phyloP scores from a whole-genome alignment of 2,797 vertebrate species.

The Sparidentex hasta region DNA sequence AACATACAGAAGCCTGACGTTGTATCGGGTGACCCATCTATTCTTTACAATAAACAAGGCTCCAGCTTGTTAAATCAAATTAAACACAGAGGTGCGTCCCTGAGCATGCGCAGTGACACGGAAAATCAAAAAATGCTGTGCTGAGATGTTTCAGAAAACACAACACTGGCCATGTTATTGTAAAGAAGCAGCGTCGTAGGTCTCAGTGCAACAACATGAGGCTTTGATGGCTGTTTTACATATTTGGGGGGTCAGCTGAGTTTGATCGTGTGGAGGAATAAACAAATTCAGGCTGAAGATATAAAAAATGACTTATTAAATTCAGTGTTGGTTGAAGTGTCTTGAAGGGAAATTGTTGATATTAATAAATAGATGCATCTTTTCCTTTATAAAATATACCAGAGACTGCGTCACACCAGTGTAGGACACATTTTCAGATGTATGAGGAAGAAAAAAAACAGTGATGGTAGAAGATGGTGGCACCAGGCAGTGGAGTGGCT shows the following conservation, averaged over 20 bases:
- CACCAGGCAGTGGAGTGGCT: not conserved
- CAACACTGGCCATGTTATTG: not conserved
- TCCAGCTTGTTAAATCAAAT: not conserved
- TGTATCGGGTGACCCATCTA: not conserved
- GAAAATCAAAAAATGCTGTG: not conserved
- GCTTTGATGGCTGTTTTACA: not conserved
- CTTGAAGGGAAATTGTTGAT: not conserved
- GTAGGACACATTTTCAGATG: not conserved
- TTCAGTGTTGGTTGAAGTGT: conserved; percentile 7
- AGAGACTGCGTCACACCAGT: not conserved
- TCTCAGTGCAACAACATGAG: not conserved
- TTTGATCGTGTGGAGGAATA: not conserved
- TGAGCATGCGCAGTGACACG: not conserved
- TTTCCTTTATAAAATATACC: not conserved
- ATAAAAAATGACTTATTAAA: not conserved
- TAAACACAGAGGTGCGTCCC: not conserved
- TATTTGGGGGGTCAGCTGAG: not conserved
- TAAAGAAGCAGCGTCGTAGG: not conserved
- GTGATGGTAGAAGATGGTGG: not conserved
- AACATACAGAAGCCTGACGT: not conserved
- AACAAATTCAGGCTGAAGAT: not conserved
- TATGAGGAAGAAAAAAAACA: not conserved
- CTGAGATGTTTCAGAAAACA: not conserved
- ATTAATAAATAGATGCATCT: not conserved
- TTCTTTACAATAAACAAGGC: not conserved